phyloP scores from a whole-genome alignment of 1,140 invertebrate genomes.

The Drosophila seguyi region DNA sequence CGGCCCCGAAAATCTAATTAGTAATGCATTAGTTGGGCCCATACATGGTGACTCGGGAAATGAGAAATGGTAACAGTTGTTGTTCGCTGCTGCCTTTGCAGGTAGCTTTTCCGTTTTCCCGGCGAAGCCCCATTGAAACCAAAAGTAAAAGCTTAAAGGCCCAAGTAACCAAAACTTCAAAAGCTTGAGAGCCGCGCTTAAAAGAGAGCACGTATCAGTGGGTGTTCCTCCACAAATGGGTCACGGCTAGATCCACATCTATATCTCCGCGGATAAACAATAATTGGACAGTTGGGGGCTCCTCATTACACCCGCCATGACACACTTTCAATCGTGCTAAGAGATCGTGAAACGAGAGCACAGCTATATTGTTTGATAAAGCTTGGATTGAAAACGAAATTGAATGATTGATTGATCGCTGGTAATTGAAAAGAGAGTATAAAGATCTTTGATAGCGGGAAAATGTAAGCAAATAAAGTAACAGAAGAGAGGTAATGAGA shows the following conservation, averaged over 20 bases:
- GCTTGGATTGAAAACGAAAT: conserved; percentile 42
- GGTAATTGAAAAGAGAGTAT: conserved; percentile 35
- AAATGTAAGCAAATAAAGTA: conserved; percentile 13
- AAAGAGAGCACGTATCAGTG: conserved; percentile 59
- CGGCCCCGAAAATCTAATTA: conserved; percentile 56
- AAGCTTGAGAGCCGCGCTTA: conserved; percentile 47
- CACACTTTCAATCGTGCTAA: conserved; percentile 54
- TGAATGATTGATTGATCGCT: conserved; percentile 46
- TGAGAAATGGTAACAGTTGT: conserved; percentile 28
- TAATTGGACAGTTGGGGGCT: conserved; percentile 48
- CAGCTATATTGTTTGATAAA: conserved; percentile 43
- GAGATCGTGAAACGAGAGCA: conserved; percentile 67
- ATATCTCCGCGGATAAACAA: conserved; percentile 14
- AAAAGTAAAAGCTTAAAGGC: conserved; percentile 40
- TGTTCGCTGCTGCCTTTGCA: neutral
- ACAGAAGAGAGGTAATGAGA: conserved; percentile 32
- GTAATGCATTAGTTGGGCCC: conserved; percentile 49
- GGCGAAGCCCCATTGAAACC: conserved; percentile 15
- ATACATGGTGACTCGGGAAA: conserved; percentile 45
- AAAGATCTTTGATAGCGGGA: conserved; percentile 25
- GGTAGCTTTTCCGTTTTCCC: conserved; percentile 21
- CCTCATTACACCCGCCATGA: conserved; percentile 74
- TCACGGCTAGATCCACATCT: conserved; percentile 56
- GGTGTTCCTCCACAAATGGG: conserved; percentile 66
- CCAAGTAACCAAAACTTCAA: conserved; percentile 48